Base-by-base conservation (phyloP, 2,797 vertebrate species). In the Heliangelus exortis region DNA sequence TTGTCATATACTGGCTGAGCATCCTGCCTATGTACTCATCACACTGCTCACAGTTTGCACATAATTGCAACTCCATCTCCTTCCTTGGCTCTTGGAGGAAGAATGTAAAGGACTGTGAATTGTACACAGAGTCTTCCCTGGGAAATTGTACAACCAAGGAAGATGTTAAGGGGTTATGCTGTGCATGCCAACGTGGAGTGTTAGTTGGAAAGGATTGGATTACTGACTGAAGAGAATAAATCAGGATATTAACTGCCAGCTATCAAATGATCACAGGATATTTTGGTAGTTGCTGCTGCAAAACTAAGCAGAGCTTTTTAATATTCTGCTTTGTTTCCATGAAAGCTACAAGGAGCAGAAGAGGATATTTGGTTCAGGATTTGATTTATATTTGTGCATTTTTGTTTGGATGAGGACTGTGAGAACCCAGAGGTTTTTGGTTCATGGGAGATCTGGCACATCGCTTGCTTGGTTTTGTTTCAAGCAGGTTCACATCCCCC, bases 401-500 rank as follows among this genome's bases (percentile, higher is more conserved):
- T 83, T 73, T 95, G 29, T 91, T 91, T 91, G 95, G 87, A 95
- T 2, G 65, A 77, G 77, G 65, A 93, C 95, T 96, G 93, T 97
- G 95, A 94, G 96, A 96, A 96, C 83, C 74, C 83, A 76, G 91
- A 10, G 57, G 57, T 58, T 97, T 96, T 94, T 62, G 77, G 87
- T 96, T 95, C 95, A 67, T 74, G 92, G 89, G 87, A 96, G 91
- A 96, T 94, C 90, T 97, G 95, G 92, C 92, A 81, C 87, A 48
- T 67, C 0, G 4, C 59, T 86, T 63, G 75, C 62, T 93, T 96
- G 95, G 65, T 84, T 92, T 79, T 47, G 72, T 77, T 96, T 97
- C 95, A 92, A 93, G 80, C 8, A 92, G 93, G 95, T 96, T 97
- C 96, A 96, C 91, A 96, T 96, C 95, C 96, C 95, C 18, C 1